These are phyloP conservation scores for Arctopsyche grandis DNA, from an alignment of 1,140 invertebrate genomes.

Conservation along the genomic window DNA sequence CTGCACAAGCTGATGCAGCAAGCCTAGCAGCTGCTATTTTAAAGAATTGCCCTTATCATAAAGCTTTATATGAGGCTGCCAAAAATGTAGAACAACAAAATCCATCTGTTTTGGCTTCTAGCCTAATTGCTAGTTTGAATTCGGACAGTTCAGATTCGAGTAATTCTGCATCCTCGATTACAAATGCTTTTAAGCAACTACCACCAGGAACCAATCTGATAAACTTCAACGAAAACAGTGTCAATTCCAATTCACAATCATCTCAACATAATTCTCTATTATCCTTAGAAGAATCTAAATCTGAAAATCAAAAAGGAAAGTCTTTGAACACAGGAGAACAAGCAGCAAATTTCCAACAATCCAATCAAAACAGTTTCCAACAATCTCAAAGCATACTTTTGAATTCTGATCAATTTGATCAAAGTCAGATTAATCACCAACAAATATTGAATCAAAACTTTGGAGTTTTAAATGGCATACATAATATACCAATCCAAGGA, in stretches of 20 bases:
- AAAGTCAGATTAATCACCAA: conserved; percentile 55
- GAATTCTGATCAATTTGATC: conserved; percentile 30
- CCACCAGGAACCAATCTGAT: conserved; percentile 57
- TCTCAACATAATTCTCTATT: conserved; percentile 50
- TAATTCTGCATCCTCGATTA: conserved; percentile 44
- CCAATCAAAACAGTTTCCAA: conserved; percentile 37
- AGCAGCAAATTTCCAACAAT: conserved; percentile 43
- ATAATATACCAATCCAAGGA: conserved; percentile 72
- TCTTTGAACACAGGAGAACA: conserved; percentile 56
- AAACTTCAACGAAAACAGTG: conserved; percentile 45
- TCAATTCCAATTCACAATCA: conserved; percentile 19
- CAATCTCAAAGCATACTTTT: conserved; percentile 50
- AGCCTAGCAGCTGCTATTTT: conserved; percentile 64
- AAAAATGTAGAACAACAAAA: conserved; percentile 59
- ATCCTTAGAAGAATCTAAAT: conserved; percentile 55
- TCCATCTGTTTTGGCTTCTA: conserved; percentile 61
- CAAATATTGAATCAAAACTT: conserved; percentile 57
- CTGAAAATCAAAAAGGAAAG: conserved; percentile 58
- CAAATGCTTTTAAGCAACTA: conserved; percentile 56
- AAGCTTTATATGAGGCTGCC: conserved; percentile 64
- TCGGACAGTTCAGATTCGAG: conserved; percentile 56
- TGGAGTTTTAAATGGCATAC: conserved; percentile 56
- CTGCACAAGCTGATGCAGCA: conserved; percentile 58
- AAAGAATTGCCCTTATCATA: conserved; percentile 66
- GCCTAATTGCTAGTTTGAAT: conserved; percentile 61